Evolutionary conservation across 2,797 vertebrate genomes (phyloP).

Genomic region (Nyctalus aviator): DNA sequence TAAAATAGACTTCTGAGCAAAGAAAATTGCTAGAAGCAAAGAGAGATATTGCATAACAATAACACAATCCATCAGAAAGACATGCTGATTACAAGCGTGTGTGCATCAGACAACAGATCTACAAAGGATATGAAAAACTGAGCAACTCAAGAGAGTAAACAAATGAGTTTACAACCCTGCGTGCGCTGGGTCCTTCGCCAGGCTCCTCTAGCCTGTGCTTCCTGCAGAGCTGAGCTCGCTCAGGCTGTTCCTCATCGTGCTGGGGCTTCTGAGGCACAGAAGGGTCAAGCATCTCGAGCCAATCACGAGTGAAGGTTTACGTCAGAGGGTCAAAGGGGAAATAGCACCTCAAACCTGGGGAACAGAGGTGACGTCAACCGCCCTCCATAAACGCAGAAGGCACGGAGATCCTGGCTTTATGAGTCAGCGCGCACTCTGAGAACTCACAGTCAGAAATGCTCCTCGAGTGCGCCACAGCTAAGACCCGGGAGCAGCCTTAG

Average conservation of each 20-base stretch:
- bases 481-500: too few relatives aligned
- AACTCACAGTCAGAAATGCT: neutral
- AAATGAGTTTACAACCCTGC: neutral
- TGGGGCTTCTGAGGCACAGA: neutral
- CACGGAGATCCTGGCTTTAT: neutral
- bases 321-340: neutral
- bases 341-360: neutral
- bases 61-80: neutral
- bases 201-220: neutral
- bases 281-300: neutral
- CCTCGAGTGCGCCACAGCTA: neutral
- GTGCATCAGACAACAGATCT: neutral
- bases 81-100: neutral
- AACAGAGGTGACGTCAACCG: neutral
- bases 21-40: neutral
- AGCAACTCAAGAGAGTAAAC: neutral
- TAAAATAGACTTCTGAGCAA: neutral
- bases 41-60: neutral
- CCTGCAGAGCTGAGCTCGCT: neutral
- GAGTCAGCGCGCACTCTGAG: neutral
- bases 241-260: neutral
- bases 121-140: neutral
- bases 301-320: neutral
- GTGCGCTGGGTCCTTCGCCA: neutral
- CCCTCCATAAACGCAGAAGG: neutral